phyloP scores from a whole-genome alignment of 2,113 vertebrate genomes.

The Helogale parvula region DNA sequence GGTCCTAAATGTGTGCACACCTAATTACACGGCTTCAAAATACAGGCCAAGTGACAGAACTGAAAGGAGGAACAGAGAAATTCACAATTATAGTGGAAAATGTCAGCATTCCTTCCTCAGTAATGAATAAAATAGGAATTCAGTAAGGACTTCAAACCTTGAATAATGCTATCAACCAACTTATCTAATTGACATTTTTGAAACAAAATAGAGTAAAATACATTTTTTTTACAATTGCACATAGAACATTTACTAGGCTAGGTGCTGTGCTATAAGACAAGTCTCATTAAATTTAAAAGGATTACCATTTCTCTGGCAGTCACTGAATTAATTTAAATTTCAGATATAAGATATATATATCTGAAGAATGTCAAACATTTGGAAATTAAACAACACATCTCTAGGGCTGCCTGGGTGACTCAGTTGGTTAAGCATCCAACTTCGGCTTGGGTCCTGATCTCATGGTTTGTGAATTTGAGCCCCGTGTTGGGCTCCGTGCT shows the following conservation, averaged over 20 bases:
- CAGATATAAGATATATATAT: neutral
- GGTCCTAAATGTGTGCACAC: neutral
- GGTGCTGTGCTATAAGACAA: neutral
- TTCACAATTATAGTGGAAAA: neutral
- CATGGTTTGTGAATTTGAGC: too few relatives aligned
- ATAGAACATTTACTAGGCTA: neutral
- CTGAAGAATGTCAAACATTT: neutral
- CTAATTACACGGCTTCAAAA: neutral
- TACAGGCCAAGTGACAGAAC: neutral
- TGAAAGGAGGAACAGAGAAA: neutral
- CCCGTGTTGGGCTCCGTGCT: too few relatives aligned
- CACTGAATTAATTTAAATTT: conserved; percentile 24
- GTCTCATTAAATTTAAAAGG: neutral
- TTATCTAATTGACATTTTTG: neutral
- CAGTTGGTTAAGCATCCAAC: too few relatives aligned
- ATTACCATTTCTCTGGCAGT: neutral
- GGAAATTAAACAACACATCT: neutral
- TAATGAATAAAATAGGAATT: neutral
- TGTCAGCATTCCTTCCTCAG: neutral
- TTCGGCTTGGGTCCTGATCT: too few relatives aligned
- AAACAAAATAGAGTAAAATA: neutral
- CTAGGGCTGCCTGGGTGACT: neutral
- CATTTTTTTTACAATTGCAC: neutral
- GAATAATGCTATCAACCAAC: neutral
- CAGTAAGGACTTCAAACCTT: neutral